Evolutionary conservation across 2,113 vertebrate species (phyloP).

Genomic region (Phoenicopterus ruber): DNA sequence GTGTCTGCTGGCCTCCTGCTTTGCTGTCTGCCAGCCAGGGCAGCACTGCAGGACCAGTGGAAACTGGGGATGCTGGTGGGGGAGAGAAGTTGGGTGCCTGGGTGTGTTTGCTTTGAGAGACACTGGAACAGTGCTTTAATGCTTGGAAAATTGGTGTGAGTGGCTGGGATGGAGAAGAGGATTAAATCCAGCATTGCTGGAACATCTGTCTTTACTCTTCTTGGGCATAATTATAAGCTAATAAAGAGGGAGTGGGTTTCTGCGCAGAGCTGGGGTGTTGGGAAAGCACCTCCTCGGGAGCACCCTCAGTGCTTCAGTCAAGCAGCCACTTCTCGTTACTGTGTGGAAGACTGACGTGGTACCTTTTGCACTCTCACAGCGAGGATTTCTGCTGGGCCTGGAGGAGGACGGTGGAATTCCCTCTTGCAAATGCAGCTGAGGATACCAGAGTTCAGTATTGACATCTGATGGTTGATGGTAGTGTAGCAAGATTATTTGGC

Average conservation of each 20-base stretch:
- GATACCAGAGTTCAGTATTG: not conserved
- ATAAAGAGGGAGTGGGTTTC: not conserved
- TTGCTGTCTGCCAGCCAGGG: not conserved
- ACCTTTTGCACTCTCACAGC: not conserved
- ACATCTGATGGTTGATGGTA: not conserved
- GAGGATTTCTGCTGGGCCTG: not conserved
- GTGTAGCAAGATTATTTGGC: not conserved
- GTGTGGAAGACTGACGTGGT: not conserved
- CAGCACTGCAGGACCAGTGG: not conserved
- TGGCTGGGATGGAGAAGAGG: not conserved
- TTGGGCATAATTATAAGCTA: not conserved
- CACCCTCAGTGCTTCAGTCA: not conserved
- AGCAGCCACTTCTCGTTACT: fast-evolving
- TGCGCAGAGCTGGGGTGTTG: not conserved
- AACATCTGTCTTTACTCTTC: not conserved
- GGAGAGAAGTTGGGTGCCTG: not conserved
- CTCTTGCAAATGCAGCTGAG: not conserved
- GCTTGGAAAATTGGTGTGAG: not conserved
- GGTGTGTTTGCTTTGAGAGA: not conserved
- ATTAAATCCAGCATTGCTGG: not conserved
- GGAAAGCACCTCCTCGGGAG: not conserved
- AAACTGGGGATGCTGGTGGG: not conserved
- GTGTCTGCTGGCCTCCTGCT: not conserved
- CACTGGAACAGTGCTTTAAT: not conserved
- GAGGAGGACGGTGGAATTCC: not conserved